A percentile compares a stretch with the other conserved stretches of the same genome.
Evolutionary conservation across 2,888 invertebrate genomes (phyloP).

Genomic region (Ctena decussata): DNA sequence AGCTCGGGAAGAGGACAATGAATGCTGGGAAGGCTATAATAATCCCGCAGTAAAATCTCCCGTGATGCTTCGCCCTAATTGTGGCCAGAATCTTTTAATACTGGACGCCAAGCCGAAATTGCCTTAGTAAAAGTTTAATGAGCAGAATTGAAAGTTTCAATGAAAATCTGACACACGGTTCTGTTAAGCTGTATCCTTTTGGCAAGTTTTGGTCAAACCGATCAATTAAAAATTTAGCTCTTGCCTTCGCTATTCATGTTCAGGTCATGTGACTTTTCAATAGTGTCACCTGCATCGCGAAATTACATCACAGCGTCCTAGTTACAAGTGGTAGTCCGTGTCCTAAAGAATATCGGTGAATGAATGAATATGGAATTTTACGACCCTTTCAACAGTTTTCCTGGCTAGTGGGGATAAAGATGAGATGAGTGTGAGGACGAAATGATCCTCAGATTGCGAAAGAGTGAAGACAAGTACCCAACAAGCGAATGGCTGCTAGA

Average conservation of each 20-base stretch:
- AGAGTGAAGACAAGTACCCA: too few relatives aligned
- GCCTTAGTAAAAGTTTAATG: neutral
- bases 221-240: conserved; percentile 34
- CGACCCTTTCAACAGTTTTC: too few relatives aligned
- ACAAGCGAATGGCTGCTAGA: too few relatives aligned
- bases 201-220: conserved; percentile 6
- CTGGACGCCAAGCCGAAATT: neutral
- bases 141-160: conserved; percentile 9
- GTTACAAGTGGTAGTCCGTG: neutral
- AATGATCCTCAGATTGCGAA: too few relatives aligned
- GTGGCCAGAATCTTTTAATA: conserved; percentile 4
- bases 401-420: too few relatives aligned
- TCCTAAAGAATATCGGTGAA: too few relatives aligned
- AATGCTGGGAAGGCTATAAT: conserved; percentile 10
- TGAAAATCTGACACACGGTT: conserved; percentile 6
- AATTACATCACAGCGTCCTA: neutral
- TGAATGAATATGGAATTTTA: too few relatives aligned
- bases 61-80: conserved; percentile 14
- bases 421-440: too few relatives aligned
- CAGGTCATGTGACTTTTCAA: neutral
- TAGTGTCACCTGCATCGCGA: conserved; percentile 1
- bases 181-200: conserved; percentile 22
- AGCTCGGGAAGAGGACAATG: neutral
- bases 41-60: conserved; percentile 12
- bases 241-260: neutral